Evolutionary conservation across 1,140 invertebrate genomes (phyloP).

Genomic region (Calycopis cecrops): DNA sequence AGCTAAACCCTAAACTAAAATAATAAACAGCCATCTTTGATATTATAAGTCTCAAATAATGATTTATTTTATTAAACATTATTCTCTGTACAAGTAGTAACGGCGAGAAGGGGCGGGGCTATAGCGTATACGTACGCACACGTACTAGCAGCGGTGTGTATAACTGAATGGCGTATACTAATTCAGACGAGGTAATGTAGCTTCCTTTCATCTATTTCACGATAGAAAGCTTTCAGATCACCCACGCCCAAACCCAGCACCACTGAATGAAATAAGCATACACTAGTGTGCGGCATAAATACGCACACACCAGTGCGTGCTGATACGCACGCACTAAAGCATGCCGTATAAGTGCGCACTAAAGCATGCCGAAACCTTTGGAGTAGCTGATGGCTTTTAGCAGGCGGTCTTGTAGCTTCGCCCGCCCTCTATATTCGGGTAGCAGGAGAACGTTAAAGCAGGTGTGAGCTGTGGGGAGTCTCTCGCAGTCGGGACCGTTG

Average conservation of each 20-base stretch:
- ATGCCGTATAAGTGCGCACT: conserved; percentile 39
- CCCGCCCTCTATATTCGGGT: conserved; percentile 90
- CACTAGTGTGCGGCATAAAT: too few species aligned
- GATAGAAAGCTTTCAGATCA: too few species aligned
- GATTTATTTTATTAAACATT: conserved; percentile 1
- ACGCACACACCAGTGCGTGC: too few species aligned
- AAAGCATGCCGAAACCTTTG: conserved; percentile 91
- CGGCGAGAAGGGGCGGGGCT: too few species aligned
- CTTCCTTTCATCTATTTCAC: too few species aligned
- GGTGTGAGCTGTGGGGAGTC: conserved; percentile 91
- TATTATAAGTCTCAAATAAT: conserved; percentile 3
- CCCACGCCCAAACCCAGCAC: too few species aligned
- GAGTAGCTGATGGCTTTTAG: conserved; percentile 93
- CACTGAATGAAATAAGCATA: too few species aligned
- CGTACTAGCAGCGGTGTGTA: too few species aligned
- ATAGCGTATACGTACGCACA: too few species aligned
- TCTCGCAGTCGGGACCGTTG: conserved; percentile 87
- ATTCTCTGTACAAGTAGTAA: not conserved
- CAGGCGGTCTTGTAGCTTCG: conserved; percentile 90
- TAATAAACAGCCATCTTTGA: not conserved
- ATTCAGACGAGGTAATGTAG: too few species aligned
- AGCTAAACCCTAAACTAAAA: not conserved
- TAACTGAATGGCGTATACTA: too few species aligned
- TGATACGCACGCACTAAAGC: conserved; percentile 7
- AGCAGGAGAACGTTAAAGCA: conserved; percentile 97